Base-by-base conservation (phyloP, 1,140 invertebrate species). In the Tenebrio molitor region DNA sequence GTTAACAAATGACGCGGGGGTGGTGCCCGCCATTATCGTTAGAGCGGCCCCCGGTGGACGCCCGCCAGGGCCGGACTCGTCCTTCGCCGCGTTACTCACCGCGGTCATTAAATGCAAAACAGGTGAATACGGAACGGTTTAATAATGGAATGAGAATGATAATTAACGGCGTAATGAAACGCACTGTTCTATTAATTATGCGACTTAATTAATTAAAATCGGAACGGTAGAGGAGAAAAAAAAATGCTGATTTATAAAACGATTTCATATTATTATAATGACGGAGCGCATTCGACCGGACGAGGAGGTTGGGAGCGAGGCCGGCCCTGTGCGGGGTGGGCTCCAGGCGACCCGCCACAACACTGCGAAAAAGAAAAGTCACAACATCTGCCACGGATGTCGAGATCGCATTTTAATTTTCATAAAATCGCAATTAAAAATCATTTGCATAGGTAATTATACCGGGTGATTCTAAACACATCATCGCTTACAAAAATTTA, bases 1-100 rank as follows among this genome's bases (percentile, higher is more conserved):
- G 74, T 76, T 69, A 71, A 78, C 74, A 78, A 78, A 78, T 78
- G 76, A 78, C 63, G 70, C 33, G 74, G 72, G 76, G 76, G 74
- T 78, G 76, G 74, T 71, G 68, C 69, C 41, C 46, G 62, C 72
- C 74, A 77, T 77, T 75, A 77, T 77, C 76, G 76, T 77, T 77
- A 77, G 64, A 23, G 44, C 64, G 10, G 8, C 58, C 74, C 69
- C 73, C 73, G 14, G 3, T 8, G 25, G 25, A 29, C 8, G 3
- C 3, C 3, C 25, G 25, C 6, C 44, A 50, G 44, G 44, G 10
- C 44, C 44, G 44, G 7, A 50, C 17, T 21, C 8, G 42, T 16
- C 42, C 36, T 39, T 39, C 42, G 42, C 25, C 25, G 25, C 25
- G 25, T 39, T 39, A 2, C n/a, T 12, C 36, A 39, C 4, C 3